phyloP scores from a whole-genome alignment of 2,888 invertebrate genomes.

The Zygaena filipendulae region DNA sequence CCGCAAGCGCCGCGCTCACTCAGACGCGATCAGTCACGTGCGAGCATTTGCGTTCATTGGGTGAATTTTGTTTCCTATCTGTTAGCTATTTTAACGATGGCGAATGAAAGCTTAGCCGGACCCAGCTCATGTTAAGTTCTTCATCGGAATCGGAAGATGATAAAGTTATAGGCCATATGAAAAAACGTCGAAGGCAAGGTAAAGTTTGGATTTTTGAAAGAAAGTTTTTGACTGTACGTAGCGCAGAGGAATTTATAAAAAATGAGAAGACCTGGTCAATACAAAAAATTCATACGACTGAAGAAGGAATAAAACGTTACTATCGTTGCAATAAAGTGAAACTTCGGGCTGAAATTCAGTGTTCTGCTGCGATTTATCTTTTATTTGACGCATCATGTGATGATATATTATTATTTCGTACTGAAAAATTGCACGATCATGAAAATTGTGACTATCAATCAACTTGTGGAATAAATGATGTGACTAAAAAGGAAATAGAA shows the following conservation, averaged over 20 bases:
- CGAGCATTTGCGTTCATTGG: slow-evolving; percentile 2
- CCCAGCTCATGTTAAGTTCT: slow-evolving; percentile 4
- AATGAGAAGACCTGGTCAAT: slow-evolving; percentile 6
- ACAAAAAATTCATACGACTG: slow-evolving; percentile 7
- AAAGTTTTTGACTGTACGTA: slow-evolving; percentile 8
- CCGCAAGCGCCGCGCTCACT: neutral
- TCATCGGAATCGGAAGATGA: slow-evolving; percentile 5
- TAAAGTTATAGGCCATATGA: slow-evolving; percentile 2
- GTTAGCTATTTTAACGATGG: slow-evolving; percentile 1
- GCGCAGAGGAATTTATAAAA: slow-evolving; percentile 8
- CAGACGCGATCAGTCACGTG: neutral
- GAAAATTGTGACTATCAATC: slow-evolving; percentile 4
- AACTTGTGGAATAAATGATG: slow-evolving; percentile 2
- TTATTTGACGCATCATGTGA: slow-evolving; percentile 11
- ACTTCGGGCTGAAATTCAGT: slow-evolving; percentile 9
- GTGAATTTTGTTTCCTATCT: neutral
- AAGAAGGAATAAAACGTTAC: slow-evolving; percentile 9
- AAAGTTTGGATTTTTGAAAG: slow-evolving; percentile 8
- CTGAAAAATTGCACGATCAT: slow-evolving; percentile 4
- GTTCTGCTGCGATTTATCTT: slow-evolving; percentile 12
- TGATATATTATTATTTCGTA: slow-evolving; percentile 8
- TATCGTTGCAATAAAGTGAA: slow-evolving; percentile 11
- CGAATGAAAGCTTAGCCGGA: slow-evolving; percentile 5
- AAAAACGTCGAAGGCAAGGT: slow-evolving; percentile 6
- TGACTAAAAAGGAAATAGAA: slow-evolving; percentile 1